Base-by-base conservation (phyloP, 2,113 vertebrate species). In the Phyllostomus discolor region DNA sequence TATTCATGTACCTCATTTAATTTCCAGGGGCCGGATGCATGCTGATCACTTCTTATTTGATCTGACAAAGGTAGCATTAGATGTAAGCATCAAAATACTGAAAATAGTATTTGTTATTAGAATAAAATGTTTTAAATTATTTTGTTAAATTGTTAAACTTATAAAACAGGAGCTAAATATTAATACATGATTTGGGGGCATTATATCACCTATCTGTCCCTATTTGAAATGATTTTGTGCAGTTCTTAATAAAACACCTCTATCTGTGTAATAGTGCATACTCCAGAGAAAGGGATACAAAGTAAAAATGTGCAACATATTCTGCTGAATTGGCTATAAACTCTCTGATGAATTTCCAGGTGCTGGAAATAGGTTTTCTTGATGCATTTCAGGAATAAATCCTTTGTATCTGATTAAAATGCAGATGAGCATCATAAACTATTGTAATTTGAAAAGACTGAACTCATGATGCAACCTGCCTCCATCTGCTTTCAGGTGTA, bases 351-450 rank as follows among this genome's bases (percentile, higher is more conserved):
- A 82, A 92, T 97, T 97, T 98, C 91, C 95, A 97, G 96, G 88
- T 97, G 72, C 86, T 96, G 81, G 97, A 98, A 98, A 98, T 96
- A 94, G 78, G 90, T 48, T 96, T 97, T 94, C 89, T 94, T 98
- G 57, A 96, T 97, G 87, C 94, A 95, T 97, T 98, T 97, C 88
- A 96, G 92, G 48, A 97, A 98, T 96, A 98, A 98, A 97, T 98
- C 59, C 87, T 98, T 95, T 95, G 95, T 94, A 97, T 97, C 96
- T 98, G 98, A 97, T 98, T 98, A 98, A 98, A 98, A 98, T 98
- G 97, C 69, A 98, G 96, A 98, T 97, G 38, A 98, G 82, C 46
- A 96, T 95, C 91, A 97, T 98, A 98, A 98, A 98, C 76, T 90
- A 97, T 96, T 98, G 43, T 97, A 98, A 98, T 97, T 97, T 97